A percentile compares a stretch with the other conserved stretches of the same genome.
Conservation (phyloP, 2,888 invertebrate genomes). For the Drosophila flavopinicola region DNA sequence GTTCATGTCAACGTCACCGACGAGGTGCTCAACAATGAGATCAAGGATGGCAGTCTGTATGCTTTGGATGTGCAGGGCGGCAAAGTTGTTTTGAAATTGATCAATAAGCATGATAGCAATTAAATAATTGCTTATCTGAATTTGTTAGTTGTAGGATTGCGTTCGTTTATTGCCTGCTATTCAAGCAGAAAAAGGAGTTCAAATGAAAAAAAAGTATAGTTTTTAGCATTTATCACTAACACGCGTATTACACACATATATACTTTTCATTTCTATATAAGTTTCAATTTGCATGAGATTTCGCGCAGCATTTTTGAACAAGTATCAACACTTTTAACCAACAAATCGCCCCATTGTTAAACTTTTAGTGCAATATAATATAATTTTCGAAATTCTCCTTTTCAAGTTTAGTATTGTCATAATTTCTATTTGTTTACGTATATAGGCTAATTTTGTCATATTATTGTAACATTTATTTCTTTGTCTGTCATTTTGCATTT, state of each 20-base stretch:
- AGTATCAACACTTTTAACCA: constrained; percentile 27
- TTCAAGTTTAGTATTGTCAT: constrained; percentile 19
- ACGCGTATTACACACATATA: constrained; percentile 25
- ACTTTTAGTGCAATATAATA: constrained; percentile 45
- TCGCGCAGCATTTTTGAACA: constrained; percentile 68
- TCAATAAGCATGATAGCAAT: constrained; percentile 83
- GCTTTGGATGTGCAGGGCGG: constrained; percentile 86
- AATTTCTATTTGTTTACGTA: constrained; percentile 19
- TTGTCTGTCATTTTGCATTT: constrained; percentile 24
- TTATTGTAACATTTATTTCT: constrained; percentile 1
- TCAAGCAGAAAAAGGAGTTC: constrained; percentile 4
- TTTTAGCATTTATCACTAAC: constrained; percentile 67
- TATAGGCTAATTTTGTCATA: constrained; percentile 8
- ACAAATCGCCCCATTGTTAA: constrained; percentile 18
- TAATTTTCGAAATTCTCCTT: constrained; percentile 24
- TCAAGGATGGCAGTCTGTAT: constrained; percentile 91
- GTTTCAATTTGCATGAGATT: constrained; percentile 69
- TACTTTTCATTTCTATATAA: constrained; percentile 49
- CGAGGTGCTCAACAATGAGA: constrained; percentile 91
- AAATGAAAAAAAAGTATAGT: constrained; percentile 51
- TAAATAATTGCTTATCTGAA: constrained; percentile 17
- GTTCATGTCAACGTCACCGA: constrained; percentile 93
- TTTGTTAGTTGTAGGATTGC: constrained; percentile 26
- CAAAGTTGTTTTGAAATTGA: constrained; percentile 85
- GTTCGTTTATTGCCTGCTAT: constrained; percentile 14